These are phyloP conservation scores for Limnodromus scolopaceus DNA, from an alignment of 2,797 vertebrate species.

Conservation along the genomic window DNA sequence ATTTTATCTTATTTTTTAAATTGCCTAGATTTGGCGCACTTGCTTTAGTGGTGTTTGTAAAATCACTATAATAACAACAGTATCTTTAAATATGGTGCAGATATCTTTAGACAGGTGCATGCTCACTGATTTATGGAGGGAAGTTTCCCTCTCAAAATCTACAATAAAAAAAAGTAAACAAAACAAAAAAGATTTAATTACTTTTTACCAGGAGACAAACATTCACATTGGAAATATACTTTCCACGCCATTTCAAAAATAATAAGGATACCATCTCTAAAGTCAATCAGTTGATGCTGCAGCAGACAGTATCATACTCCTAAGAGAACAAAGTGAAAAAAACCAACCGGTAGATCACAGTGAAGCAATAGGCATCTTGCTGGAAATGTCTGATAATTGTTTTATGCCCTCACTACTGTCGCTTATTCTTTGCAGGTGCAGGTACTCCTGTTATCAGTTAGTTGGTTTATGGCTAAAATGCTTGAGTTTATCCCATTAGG, in stretches of 20 bases:
- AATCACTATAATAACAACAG: neutral
- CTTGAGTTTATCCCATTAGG: constrained; percentile 13
- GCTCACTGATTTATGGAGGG: neutral
- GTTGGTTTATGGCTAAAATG: neutral
- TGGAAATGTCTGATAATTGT: neutral
- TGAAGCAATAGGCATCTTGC: neutral
- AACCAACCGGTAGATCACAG: rapidly evolving
- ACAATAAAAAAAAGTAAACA: neutral
- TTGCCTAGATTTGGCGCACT: neutral
- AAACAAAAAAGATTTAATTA: neutral
- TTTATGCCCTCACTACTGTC: neutral
- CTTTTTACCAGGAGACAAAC: neutral
- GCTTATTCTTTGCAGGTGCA: neutral
- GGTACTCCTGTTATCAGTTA: neutral
- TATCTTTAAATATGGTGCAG: neutral
- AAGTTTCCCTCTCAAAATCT: neutral
- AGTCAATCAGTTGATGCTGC: neutral
- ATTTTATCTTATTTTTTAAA: neutral
- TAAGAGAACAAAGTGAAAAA: neutral
- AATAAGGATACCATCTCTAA: neutral
- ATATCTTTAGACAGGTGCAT: neutral
- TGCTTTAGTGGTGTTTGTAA: neutral
- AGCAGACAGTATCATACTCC: neutral
- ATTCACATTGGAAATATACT: neutral
- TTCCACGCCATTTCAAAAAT: neutral